Percentiles rank a stretch among this genome's conserved stretches.
Evolutionary conservation across 2,113 vertebrate species (phyloP).

Genomic region (Apodemus sylvaticus): DNA sequence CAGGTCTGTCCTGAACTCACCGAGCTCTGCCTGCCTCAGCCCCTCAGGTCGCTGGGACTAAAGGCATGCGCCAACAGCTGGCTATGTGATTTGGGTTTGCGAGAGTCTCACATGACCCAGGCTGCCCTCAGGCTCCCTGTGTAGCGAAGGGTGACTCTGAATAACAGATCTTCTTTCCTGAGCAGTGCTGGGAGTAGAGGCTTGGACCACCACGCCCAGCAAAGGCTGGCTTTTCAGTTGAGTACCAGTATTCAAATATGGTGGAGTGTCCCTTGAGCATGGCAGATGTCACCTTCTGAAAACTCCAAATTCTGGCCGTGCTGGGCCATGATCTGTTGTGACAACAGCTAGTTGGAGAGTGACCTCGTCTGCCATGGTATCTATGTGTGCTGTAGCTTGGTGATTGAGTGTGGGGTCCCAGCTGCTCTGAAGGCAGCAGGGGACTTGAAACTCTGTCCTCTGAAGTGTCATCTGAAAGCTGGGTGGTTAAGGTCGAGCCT

Average conservation of each 20-base stretch:
- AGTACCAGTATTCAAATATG: not conserved
- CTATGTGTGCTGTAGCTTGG: not conserved
- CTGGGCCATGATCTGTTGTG: not conserved
- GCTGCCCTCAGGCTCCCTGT: not conserved
- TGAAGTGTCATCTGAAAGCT: not conserved
- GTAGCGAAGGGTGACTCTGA: not conserved
- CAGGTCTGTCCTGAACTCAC: not conserved
- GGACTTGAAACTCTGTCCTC: not conserved
- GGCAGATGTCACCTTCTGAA: not conserved
- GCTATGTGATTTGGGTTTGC: not conserved
- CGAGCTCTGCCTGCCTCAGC: not conserved
- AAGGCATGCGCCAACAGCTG: rapidly evolving
- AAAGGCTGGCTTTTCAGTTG: not conserved
- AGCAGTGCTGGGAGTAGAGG: not conserved
- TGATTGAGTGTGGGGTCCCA: not conserved
- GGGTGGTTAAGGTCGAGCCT: not conserved
- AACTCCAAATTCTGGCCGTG: not conserved
- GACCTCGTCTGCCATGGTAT: not conserved
- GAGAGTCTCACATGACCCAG: not conserved
- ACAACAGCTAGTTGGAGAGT: not conserved
- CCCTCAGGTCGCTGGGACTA: not conserved
- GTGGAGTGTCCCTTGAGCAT: not conserved
- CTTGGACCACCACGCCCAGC: not conserved
- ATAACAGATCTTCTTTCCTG: not conserved
- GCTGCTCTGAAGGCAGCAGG: not conserved